phyloP scores from a whole-genome alignment of 2,888 invertebrate species.

The Plemyria rubiginata region DNA sequence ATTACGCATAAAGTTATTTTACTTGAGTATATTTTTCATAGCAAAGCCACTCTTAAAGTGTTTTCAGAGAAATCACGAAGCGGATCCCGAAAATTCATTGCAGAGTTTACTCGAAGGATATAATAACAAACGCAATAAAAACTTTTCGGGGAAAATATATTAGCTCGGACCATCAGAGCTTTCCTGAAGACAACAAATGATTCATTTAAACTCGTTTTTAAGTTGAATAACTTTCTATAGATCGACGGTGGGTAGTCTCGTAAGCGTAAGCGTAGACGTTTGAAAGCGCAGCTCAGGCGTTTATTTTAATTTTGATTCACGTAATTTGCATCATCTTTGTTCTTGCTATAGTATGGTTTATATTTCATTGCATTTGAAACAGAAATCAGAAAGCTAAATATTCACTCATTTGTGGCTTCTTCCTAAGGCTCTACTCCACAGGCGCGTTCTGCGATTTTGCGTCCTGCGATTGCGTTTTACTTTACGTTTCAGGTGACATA shows the following conservation, averaged over 20 bases:
- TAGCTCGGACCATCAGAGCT: constrained; percentile 59
- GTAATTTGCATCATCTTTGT: neutral
- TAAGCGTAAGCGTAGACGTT: neutral
- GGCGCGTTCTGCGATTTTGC: too few species aligned
- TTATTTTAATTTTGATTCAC: neutral
- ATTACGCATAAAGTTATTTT: constrained; percentile 47
- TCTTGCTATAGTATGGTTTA: neutral
- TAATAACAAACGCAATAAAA: constrained; percentile 67
- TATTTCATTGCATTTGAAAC: too few species aligned
- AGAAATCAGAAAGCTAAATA: neutral
- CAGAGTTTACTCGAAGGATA: constrained; percentile 48
- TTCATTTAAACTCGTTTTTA: constrained; percentile 52
- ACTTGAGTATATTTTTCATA: constrained; percentile 45
- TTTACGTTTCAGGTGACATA: too few species aligned
- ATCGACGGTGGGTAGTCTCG: constrained; percentile 39
- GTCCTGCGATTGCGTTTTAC: too few species aligned
- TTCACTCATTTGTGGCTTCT: neutral
- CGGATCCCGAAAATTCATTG: constrained; percentile 55
- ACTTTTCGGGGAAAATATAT: constrained; percentile 60
- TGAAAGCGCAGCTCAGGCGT: too few species aligned
- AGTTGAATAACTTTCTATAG: constrained; percentile 51
- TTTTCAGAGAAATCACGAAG: constrained; percentile 57
- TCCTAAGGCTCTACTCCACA: too few species aligned
- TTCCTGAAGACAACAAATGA: constrained; percentile 57
- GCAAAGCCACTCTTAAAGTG: constrained; percentile 43